These are phyloP conservation scores for Syngnathus typhle DNA, from an alignment of 2,113 vertebrate species.

Conservation along the genomic window DNA sequence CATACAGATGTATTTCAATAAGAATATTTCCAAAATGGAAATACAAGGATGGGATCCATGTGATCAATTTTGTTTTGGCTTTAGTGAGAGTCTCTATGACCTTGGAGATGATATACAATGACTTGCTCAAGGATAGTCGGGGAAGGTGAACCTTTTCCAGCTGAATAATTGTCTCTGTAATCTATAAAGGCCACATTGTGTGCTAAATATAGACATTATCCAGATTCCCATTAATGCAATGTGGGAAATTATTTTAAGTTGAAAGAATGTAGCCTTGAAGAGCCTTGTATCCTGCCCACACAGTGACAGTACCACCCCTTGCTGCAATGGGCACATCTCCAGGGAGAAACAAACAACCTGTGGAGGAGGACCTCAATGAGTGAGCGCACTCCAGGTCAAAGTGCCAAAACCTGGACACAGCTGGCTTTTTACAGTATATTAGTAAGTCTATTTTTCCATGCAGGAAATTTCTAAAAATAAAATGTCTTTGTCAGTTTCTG, in stretches of 20 bases:
- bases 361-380: slow-evolving; percentile 51
- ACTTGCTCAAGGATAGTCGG: slow-evolving; percentile 25
- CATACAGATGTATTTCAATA: neutral
- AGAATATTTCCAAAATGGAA: neutral
- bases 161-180: slow-evolving; percentile 16
- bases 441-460: neutral
- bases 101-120: slow-evolving; percentile 10
- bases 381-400: slow-evolving; percentile 28
- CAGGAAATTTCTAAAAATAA: neutral
- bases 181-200: slow-evolving; percentile 19
- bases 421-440: slow-evolving; percentile 27
- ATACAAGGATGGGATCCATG: neutral
- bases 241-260: slow-evolving; percentile 6
- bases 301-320: slow-evolving; percentile 24
- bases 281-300: slow-evolving; percentile 44
- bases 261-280: slow-evolving; percentile 24
- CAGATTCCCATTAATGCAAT: slow-evolving; percentile 4
- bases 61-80: slow-evolving; percentile 14
- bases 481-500: slow-evolving; percentile 19
- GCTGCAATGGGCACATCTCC: slow-evolving; percentile 24
- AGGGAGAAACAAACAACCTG: slow-evolving; percentile 67
- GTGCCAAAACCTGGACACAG: slow-evolving; percentile 43
- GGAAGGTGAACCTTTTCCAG: slow-evolving; percentile 13
- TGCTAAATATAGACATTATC: slow-evolving; percentile 13
- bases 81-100: neutral